A percentile compares a stretch with the other conserved stretches of the same genome.
These are phyloP conservation scores for Dynastes grantii DNA, from an alignment of 2,888 invertebrate species.

Conservation along the genomic window DNA sequence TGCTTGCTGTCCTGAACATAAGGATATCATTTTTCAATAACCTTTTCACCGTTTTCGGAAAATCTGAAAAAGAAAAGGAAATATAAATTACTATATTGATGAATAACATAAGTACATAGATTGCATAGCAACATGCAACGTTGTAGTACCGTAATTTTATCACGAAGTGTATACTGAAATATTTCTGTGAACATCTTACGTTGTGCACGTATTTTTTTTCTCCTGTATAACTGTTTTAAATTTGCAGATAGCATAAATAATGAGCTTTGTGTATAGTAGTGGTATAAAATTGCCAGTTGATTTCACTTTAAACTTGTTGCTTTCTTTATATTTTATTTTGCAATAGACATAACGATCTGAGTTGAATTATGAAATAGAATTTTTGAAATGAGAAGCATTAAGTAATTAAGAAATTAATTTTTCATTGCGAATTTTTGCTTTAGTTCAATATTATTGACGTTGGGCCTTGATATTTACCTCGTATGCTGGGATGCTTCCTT, in stretches of 20 bases:
- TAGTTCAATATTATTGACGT: too few relatives aligned
- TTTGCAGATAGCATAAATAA: conserved; percentile 44
- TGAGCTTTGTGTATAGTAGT: conserved; percentile 27
- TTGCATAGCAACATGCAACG: conserved; percentile 16
- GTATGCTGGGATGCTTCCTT: conserved; percentile 71
- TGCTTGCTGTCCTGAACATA: conserved; percentile 92
- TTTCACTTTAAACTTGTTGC: conserved; percentile 8
- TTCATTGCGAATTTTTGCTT: too few relatives aligned
- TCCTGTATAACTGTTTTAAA: conserved; percentile 44
- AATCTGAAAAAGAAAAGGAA: conserved; percentile 73
- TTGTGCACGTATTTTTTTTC: conserved; percentile 29
- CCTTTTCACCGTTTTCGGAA: conserved; percentile 84
- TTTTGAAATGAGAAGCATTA: too few relatives aligned
- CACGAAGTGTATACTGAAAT: conserved; percentile 40
- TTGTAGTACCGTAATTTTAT: conserved; percentile 19
- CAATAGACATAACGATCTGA: not conserved
- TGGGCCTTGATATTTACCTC: conserved; percentile 62
- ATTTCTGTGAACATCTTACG: conserved; percentile 37
- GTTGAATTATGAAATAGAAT: too few relatives aligned
- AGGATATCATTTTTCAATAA: conserved; percentile 91
- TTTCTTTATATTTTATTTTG: conserved; percentile 28
- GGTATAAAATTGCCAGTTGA: conserved; percentile 31
- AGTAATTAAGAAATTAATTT: too few relatives aligned
- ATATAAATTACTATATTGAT: not conserved
- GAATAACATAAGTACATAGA: not conserved